phyloP scores from a whole-genome alignment of 2,797 vertebrate species.

The Malurus leucopterus region DNA sequence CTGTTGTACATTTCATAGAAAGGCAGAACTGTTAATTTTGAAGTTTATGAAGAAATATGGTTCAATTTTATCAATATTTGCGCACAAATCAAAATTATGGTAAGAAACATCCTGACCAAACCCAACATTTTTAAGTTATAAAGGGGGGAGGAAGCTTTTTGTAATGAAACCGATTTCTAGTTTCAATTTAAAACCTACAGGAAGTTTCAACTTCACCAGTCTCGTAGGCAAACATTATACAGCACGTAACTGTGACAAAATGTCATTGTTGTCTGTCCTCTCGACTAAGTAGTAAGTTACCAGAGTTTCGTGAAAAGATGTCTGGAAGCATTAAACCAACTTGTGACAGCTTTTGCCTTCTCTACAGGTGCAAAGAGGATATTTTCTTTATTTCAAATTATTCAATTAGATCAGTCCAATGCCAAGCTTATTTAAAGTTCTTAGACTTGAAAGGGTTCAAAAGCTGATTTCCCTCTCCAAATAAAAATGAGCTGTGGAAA shows the following conservation, averaged over 20 bases:
- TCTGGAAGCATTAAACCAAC: not conserved
- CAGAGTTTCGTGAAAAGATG: not conserved
- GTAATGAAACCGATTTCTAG: not conserved
- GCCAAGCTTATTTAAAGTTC: not conserved
- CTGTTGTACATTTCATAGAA: not conserved
- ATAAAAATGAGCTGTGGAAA: not conserved
- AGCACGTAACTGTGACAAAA: not conserved
- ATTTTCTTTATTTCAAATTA: not conserved
- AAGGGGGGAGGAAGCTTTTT: not conserved
- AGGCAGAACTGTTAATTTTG: not conserved
- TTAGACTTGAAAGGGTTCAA: not conserved
- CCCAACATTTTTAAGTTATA: not conserved
- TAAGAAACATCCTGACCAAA: not conserved
- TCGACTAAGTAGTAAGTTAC: rapidly evolving
- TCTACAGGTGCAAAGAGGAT: not conserved
- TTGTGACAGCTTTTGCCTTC: not conserved
- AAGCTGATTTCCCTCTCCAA: not conserved
- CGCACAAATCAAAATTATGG: not conserved
- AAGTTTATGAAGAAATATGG: not conserved
- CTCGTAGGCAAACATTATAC: not conserved
- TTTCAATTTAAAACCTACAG: not conserved
- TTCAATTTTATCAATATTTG: not conserved
- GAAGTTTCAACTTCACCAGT: not conserved
- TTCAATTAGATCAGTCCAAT: not conserved
- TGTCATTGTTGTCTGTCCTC: not conserved